These are phyloP conservation scores for Thereva unica DNA, from an alignment of 2,888 invertebrate species.

Conservation along the genomic window DNA sequence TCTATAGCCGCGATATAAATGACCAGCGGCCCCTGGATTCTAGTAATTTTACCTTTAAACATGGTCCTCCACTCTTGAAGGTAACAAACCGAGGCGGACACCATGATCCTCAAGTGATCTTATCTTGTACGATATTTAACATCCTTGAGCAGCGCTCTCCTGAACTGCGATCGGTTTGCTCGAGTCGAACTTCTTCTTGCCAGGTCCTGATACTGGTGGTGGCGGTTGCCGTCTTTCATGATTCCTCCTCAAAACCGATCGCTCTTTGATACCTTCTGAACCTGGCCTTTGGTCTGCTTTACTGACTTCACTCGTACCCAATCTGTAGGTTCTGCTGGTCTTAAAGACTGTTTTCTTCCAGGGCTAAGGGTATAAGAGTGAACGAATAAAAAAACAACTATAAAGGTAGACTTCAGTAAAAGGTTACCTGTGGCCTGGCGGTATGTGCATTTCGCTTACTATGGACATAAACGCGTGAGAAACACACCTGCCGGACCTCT, in stretches of 20 bases:
- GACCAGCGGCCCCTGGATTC: conserved; percentile 33
- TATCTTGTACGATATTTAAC: conserved; percentile 28
- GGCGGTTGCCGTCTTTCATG: conserved; percentile 21
- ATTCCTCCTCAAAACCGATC: conserved; percentile 15
- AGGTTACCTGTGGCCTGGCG: conserved; percentile 9
- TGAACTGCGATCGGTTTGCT: neutral
- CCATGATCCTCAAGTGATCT: conserved; percentile 11
- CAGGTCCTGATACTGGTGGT: neutral
- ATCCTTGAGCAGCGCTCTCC: conserved; percentile 23
- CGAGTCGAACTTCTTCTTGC: neutral
- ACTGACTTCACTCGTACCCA: too few relatives aligned
- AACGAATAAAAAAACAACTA: neutral
- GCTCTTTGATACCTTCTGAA: conserved; percentile 29
- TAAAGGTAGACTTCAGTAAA: conserved; percentile 4
- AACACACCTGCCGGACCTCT: conserved; percentile 40
- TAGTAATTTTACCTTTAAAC: conserved; percentile 32
- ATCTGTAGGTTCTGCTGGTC: too few relatives aligned
- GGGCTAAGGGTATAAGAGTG: neutral
- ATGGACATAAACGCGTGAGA: conserved; percentile 37
- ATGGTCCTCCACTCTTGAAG: conserved; percentile 32
- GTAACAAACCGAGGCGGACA: conserved; percentile 36
- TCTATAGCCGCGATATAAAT: conserved; percentile 30
- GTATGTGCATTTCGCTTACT: neutral
- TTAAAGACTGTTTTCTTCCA: too few relatives aligned
- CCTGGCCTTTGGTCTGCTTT: conserved; percentile 4